Conservation (phyloP, 2,113 vertebrate genomes). For the Syrrhaptes paradoxus region DNA sequence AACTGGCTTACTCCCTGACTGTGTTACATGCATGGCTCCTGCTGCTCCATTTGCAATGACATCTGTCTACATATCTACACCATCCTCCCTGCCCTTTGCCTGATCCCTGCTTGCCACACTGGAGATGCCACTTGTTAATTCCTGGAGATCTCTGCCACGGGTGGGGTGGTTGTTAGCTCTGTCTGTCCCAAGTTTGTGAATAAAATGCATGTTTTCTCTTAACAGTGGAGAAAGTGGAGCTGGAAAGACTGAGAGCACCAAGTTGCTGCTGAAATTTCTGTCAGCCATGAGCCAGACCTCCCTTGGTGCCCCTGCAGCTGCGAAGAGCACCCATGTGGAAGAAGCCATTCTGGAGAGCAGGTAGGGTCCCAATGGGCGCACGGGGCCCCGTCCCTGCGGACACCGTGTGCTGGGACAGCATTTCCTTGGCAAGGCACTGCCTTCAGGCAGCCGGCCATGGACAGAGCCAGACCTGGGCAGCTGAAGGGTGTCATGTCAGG, state of each 20-base stretch:
- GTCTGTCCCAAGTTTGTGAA: neutral
- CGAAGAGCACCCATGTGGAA: slow-evolving; percentile 85
- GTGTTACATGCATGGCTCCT: neutral
- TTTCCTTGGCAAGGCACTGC: neutral
- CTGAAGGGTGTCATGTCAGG: neutral
- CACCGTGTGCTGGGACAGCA: fast-evolving
- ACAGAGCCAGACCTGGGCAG: neutral
- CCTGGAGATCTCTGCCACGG: fast-evolving
- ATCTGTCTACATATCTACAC: neutral
- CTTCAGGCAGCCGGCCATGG: fast-evolving
- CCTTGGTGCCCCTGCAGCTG: slow-evolving; percentile 67
- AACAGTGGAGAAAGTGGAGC: slow-evolving; percentile 90
- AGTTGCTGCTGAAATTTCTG: slow-evolving; percentile 89
- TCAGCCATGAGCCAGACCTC: slow-evolving; percentile 91
- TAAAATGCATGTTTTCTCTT: neutral
- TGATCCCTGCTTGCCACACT: neutral
- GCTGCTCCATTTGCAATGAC: neutral
- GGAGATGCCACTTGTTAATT: neutral
- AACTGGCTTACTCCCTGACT: neutral
- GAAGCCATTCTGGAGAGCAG: slow-evolving; percentile 93
- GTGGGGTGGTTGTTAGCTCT: neutral
- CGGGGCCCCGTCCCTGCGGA: neutral
- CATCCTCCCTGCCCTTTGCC: neutral
- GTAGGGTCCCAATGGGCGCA: slow-evolving; percentile 17
- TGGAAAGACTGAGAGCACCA: slow-evolving; percentile 94